phyloP scores from a whole-genome alignment of 2,113 vertebrate genomes.

The Heteronetta atricapilla region DNA sequence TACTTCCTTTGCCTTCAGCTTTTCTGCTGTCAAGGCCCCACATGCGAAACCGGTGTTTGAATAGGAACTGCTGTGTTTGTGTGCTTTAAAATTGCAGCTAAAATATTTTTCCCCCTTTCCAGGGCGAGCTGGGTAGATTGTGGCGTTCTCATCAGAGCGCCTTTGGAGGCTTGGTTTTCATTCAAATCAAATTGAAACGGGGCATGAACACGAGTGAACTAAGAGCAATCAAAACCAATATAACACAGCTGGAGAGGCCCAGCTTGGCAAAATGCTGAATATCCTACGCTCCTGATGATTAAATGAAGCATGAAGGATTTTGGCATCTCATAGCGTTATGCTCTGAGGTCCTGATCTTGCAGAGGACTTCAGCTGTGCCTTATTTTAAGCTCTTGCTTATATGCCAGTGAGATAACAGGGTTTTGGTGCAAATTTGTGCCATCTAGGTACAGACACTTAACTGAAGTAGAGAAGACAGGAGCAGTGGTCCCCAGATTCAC shows the following conservation, averaged over 20 bases:
- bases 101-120: background rate
- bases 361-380: conserved; percentile 5
- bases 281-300: conserved; percentile 21
- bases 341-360: conserved; percentile 2
- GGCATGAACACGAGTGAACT: conserved; percentile 12
- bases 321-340: background rate
- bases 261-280: conserved; percentile 37
- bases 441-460: background rate
- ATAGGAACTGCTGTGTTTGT: background rate
- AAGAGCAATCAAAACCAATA: conserved; percentile 33
- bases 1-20: background rate
- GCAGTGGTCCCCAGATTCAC: background rate
- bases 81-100: background rate
- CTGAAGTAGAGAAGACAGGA: background rate
- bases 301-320: conserved; percentile 45
- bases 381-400: conserved; percentile 19
- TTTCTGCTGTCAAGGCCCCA: background rate
- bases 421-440: background rate
- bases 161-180: conserved; percentile 33
- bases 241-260: conserved; percentile 50
- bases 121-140: background rate
- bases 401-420: background rate
- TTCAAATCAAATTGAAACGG: conserved; percentile 43
- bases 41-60: background rate
- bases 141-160: background rate